Evolutionary conservation across 2,888 invertebrate genomes (phyloP), one percentile per base, ranked within the genome.

Genomic region (Dryomyza anilis): DNA sequence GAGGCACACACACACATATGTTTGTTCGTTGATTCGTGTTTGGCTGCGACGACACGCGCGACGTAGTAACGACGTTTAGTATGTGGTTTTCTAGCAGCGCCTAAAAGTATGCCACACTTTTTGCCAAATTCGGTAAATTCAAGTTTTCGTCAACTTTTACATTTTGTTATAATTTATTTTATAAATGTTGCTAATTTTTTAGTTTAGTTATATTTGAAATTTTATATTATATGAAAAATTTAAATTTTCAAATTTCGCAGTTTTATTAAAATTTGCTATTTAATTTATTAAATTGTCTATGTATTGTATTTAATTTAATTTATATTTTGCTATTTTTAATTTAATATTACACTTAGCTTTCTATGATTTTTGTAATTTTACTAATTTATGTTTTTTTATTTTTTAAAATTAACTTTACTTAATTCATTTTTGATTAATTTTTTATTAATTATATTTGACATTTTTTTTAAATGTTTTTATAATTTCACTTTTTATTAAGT

Each of bases 61-160:
- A 23, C 12, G 16, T 46, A 27, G 21, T 19, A 16, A 19, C 45
- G 12, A n/a, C 27, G 16, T 45, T 57, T 46, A 33, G 21, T 36
- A n/a, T 23, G 6, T 50, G 1, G 5, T 27, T 48, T 16, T 55
- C 33, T 56, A 56, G 33, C 25, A 33, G 29, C 58, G n/a, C 58
- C 64, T 55, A 30, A 52, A 57, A 61, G 39, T 63, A 53, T 63
- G 67, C 61, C 63, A 64, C 61, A 64, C 46, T 59, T 62, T 62
- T 23, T 58, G 39, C 53, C n/a, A 10, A 56, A 48, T 61, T 60
- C 23, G 19, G 36, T 23, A n/a, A 16, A 33, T 19, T 29, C 3
- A 50, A 43, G 12, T 10, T 33, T 53, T 53, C 7, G 8, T 53
- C 2, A 25, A 10, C 7, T 25, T 14, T 1, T 25, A 27, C 14